These are phyloP conservation scores for Physeter macrocephalus DNA, from an alignment of 2,113 vertebrate species.

Conservation along the genomic window DNA sequence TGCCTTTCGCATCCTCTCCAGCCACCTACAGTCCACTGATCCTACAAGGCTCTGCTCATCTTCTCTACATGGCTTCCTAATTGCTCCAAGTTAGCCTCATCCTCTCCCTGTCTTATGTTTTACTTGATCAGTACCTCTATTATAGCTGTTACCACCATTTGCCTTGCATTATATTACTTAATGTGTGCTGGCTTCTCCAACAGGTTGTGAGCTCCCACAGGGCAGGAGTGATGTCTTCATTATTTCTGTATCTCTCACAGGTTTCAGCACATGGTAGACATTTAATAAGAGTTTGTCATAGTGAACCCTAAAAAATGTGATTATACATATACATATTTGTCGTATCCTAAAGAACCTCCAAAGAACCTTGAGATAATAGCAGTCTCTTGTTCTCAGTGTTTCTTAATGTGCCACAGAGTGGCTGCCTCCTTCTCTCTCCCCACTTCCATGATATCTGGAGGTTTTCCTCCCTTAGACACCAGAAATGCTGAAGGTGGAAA, in stretches of 20 bases:
- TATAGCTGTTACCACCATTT: background rate
- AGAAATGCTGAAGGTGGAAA: slow-evolving; percentile 8
- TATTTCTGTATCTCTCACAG: background rate
- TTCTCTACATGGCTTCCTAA: background rate
- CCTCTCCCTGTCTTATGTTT: background rate
- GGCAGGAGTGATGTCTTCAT: background rate
- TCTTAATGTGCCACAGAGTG: background rate
- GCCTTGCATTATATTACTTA: background rate
- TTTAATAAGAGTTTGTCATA: background rate
- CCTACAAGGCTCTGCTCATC: background rate
- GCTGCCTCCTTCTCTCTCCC: background rate
- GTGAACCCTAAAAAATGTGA: background rate
- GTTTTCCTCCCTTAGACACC: background rate
- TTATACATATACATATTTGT: background rate
- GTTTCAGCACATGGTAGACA: background rate
- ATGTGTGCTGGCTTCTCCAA: background rate
- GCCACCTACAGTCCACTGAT: background rate
- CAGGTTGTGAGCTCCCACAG: background rate
- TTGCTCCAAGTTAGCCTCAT: background rate
- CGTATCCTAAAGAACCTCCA: slow-evolving; percentile 13
- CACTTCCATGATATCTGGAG: background rate
- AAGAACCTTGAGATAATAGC: slow-evolving; percentile 1
- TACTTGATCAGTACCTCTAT: background rate
- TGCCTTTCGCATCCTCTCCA: background rate
- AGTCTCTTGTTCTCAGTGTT: background rate